phyloP scores from a whole-genome alignment of 2,797 vertebrate species.

The Poliocrania exsul region DNA sequence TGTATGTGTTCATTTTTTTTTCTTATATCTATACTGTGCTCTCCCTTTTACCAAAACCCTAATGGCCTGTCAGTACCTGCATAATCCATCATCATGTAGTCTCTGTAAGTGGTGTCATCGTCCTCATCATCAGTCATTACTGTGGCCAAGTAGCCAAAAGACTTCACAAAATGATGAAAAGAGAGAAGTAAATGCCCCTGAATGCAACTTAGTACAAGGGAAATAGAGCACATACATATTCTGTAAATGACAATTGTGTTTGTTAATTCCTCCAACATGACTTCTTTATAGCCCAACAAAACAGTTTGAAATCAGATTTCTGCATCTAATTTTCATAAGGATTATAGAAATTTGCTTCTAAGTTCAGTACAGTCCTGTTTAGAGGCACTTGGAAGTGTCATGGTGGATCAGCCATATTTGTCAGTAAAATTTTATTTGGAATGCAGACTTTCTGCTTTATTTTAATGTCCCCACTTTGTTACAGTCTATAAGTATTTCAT shows the following conservation, averaged over 20 bases:
- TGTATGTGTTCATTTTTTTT: not conserved
- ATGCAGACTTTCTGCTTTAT: not conserved
- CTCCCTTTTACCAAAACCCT: not conserved
- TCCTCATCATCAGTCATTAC: not conserved
- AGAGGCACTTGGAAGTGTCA: not conserved
- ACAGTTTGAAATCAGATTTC: not conserved
- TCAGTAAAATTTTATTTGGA: not conserved
- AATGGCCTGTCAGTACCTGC: not conserved
- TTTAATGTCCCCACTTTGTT: not conserved
- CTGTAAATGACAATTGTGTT: not conserved
- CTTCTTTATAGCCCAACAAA: not conserved
- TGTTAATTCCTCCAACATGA: not conserved
- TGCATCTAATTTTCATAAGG: not conserved
- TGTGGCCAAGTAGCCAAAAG: not conserved
- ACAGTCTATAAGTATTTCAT: not conserved
- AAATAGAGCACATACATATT: not conserved
- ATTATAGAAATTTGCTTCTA: not conserved
- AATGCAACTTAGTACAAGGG: not conserved
- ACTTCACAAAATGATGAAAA: not conserved
- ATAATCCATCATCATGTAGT: not conserved
- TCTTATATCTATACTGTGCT: not conserved
- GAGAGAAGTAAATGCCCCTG: rapidly evolving
- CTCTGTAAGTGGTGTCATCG: not conserved
- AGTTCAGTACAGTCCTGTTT: not conserved
- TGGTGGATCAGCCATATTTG: not conserved